These are phyloP conservation scores for Notothenia coriiceps DNA, from an alignment of 2,113 vertebrate genomes.

Conservation along the genomic window DNA sequence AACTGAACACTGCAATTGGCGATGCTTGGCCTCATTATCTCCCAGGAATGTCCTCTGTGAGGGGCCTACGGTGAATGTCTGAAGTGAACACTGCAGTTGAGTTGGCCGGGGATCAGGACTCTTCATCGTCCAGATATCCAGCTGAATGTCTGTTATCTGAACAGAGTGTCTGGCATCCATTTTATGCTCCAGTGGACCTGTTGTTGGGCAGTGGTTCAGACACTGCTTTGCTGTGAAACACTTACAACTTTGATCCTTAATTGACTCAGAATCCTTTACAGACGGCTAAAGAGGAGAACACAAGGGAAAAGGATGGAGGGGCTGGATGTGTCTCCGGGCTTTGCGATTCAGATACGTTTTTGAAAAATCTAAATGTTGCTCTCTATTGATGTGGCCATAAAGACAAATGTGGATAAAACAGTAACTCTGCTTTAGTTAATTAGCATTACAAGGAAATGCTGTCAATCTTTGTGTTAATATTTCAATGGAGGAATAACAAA, in stretches of 20 bases:
- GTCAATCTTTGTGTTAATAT: background rate
- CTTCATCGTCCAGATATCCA: conserved; percentile 57
- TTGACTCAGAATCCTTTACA: conserved; percentile 58
- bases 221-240: conserved; percentile 51
- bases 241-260: conserved; percentile 64
- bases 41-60: conserved; percentile 37
- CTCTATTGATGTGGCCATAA: background rate
- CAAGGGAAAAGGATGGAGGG: background rate
- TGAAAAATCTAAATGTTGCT: background rate
- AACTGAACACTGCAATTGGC: conserved; percentile 35
- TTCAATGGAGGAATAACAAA: background rate
- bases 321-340: background rate
- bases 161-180: conserved; percentile 61
- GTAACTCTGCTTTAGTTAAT: background rate
- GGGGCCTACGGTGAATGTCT: conserved; percentile 20
- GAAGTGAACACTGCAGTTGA: conserved; percentile 20
- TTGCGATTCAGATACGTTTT: conserved; percentile 18
- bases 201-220: conserved; percentile 60
- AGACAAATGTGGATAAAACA: conserved; percentile 1
- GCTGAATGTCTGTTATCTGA: conserved; percentile 66
- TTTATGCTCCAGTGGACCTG: conserved; percentile 52
- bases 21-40: conserved; percentile 24
- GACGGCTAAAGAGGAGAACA: conserved; percentile 29
- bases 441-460: background rate
- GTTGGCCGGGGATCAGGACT: conserved; percentile 54